Conservation (phyloP, 2,888 invertebrate genomes). For the Ametastegia equiseti region DNA sequence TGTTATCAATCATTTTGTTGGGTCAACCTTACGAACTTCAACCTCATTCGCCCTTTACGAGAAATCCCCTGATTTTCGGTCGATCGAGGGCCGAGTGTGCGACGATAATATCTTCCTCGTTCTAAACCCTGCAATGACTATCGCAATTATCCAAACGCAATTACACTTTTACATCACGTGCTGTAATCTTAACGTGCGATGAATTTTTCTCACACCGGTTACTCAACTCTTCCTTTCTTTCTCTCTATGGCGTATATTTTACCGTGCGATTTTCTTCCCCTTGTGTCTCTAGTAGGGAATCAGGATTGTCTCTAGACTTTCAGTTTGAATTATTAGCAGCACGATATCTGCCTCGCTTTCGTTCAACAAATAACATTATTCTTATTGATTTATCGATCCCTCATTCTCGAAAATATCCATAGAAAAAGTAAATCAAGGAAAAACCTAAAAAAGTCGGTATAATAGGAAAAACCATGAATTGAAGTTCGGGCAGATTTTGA, state of each 20-base stretch:
- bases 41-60: neutral
- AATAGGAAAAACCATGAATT: too few species aligned
- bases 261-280: neutral
- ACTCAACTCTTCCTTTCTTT: neutral
- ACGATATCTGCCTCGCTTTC: neutral
- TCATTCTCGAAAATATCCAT: neutral
- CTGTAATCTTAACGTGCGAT: neutral
- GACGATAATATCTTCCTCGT: neutral
- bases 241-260: too few species aligned
- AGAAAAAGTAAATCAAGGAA: too few species aligned
- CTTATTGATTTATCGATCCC: too few species aligned
- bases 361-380: too few species aligned
- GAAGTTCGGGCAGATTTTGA: neutral
- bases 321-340: neutral
- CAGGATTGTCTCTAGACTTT: too few species aligned
- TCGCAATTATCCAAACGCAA: conserved; percentile 19
- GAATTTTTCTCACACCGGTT: conserved; percentile 34
- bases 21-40: too few species aligned
- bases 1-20: too few species aligned
- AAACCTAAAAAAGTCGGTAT: too few species aligned
- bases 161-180: conserved; percentile 13
- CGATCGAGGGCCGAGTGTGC: neutral
- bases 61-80: neutral
- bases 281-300: neutral
- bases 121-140: neutral